Evolutionary conservation across 2,888 invertebrate species (phyloP).

Genomic region (Drosophila fungiperda): DNA sequence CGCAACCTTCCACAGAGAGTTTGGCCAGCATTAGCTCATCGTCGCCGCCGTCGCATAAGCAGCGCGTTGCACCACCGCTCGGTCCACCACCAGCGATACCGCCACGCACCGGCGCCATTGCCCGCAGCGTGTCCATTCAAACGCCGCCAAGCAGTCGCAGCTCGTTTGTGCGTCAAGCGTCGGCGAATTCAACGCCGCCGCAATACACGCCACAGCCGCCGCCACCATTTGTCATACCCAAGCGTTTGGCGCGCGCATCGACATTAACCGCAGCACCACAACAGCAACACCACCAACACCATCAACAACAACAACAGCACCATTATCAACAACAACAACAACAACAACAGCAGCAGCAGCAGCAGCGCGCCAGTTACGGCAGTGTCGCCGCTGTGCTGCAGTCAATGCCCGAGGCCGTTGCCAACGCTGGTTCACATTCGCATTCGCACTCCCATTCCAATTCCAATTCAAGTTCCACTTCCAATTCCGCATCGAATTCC

Average conservation of each 20-base stretch:
- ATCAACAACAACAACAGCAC: conserved; percentile 1
- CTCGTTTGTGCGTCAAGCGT: conserved; percentile 82
- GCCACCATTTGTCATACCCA: conserved; percentile 85
- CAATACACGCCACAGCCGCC: conserved; percentile 84
- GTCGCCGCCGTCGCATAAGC: conserved; percentile 73
- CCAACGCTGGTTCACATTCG: conserved; percentile 37
- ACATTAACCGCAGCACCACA: conserved; percentile 61
- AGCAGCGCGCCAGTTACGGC: conserved; percentile 76
- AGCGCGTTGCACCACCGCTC: conserved; percentile 74
- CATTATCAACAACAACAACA: conserved; percentile 30
- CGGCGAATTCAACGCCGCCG: conserved; percentile 84
- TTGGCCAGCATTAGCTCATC: conserved; percentile 62
- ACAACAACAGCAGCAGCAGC: conserved; percentile 42
- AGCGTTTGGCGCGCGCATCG: conserved; percentile 82
- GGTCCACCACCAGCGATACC: conserved; percentile 85
- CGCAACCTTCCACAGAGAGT: conserved; percentile 82
- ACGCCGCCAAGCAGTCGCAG: conserved; percentile 62
- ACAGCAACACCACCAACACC: conserved; percentile 20
- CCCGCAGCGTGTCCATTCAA: conserved; percentile 83
- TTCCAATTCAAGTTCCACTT: conserved; percentile 35
- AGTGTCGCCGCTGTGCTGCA: conserved; percentile 73
- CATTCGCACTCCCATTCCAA: neutral
- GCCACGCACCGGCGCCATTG: conserved; percentile 82
- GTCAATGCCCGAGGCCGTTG: conserved; percentile 59
- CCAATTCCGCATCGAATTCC: conserved; percentile 38